phyloP scores from a whole-genome alignment of 2,888 invertebrate species.

The Tolmerus cingulatus region DNA sequence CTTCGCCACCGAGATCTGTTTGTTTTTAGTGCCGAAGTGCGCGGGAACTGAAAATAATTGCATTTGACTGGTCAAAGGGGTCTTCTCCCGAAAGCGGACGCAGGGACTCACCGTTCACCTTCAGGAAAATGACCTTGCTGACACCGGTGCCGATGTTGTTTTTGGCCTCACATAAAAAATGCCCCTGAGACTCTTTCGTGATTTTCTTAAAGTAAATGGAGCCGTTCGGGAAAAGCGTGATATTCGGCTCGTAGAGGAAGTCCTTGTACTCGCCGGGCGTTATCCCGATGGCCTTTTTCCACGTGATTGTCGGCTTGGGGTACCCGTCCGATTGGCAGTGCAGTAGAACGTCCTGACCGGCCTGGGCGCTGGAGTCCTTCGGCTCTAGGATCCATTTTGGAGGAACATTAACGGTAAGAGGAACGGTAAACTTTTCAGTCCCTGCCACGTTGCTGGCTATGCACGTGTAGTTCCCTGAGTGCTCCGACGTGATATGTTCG shows the following conservation, averaged over 20 bases:
- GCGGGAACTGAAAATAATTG: slow-evolving; percentile 72
- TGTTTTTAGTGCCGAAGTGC: slow-evolving; percentile 82
- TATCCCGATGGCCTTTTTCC: slow-evolving; percentile 88
- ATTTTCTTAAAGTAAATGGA: slow-evolving; percentile 84
- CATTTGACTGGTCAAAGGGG: slow-evolving; percentile 53
- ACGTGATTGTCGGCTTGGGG: slow-evolving; percentile 85
- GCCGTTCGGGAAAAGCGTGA: slow-evolving; percentile 81
- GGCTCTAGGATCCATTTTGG: slow-evolving; percentile 90
- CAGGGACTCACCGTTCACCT: slow-evolving; percentile 79
- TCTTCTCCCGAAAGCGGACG: slow-evolving; percentile 20
- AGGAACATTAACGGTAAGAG: slow-evolving; percentile 85
- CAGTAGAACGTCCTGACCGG: slow-evolving; percentile 82
- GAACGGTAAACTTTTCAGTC: slow-evolving; percentile 77
- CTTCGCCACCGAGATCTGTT: slow-evolving; percentile 82
- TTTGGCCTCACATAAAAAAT: slow-evolving; percentile 91
- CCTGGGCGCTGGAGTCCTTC: slow-evolving; percentile 80
- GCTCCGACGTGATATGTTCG: slow-evolving; percentile 83
- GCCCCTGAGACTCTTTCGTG: slow-evolving; percentile 87
- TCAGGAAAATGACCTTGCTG: slow-evolving; percentile 89
- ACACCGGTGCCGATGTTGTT: slow-evolving; percentile 91
- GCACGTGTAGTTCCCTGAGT: slow-evolving; percentile 92
- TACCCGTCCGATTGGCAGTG: slow-evolving; percentile 93
- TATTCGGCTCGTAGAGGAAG: slow-evolving; percentile 80
- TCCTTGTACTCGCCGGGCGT: slow-evolving; percentile 83
- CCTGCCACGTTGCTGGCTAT: slow-evolving; percentile 86